Percentiles rank a stretch among this genome's conserved stretches.
phyloP scores from a whole-genome alignment of 64 coral and sea anemone species.

The Porites australiensis region DNA sequence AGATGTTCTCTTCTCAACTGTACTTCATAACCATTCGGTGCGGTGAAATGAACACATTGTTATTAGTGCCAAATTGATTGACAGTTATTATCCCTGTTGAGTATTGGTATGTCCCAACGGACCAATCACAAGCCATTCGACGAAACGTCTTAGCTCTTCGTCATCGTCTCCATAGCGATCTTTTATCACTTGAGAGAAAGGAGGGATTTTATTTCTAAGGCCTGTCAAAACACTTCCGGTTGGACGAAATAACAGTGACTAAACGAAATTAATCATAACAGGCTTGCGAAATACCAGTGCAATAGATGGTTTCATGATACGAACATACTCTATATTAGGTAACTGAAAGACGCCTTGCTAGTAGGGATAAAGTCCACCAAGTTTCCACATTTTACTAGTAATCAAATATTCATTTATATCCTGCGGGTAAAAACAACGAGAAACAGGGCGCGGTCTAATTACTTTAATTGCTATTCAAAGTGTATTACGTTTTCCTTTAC shows the following conservation, averaged over 20 bases:
- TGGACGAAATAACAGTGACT: constrained; percentile 57
- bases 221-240: constrained; percentile 90
- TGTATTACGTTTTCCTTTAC: constrained; percentile 26
- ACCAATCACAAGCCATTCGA: constrained; percentile 64
- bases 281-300: constrained; percentile 21
- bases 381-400: background rate
- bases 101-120: constrained; percentile 81
- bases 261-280: constrained; percentile 29
- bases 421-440: background rate
- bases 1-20: constrained; percentile 50
- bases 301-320: background rate
- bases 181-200: constrained; percentile 60
- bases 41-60: constrained; percentile 69
- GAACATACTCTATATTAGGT: constrained; percentile 12
- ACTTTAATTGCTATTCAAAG: constrained; percentile 46
- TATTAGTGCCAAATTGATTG: constrained; percentile 90
- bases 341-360: background rate
- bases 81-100: constrained; percentile 61
- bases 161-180: constrained; percentile 72
- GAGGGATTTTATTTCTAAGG: constrained; percentile 63
- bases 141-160: constrained; percentile 45
- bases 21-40: constrained; percentile 77
- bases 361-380: background rate
- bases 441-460: constrained; percentile 36
- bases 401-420: background rate